Evolutionary conservation across 2,888 invertebrate genomes (phyloP).

Genomic region (Hydropsyche betteni): DNA sequence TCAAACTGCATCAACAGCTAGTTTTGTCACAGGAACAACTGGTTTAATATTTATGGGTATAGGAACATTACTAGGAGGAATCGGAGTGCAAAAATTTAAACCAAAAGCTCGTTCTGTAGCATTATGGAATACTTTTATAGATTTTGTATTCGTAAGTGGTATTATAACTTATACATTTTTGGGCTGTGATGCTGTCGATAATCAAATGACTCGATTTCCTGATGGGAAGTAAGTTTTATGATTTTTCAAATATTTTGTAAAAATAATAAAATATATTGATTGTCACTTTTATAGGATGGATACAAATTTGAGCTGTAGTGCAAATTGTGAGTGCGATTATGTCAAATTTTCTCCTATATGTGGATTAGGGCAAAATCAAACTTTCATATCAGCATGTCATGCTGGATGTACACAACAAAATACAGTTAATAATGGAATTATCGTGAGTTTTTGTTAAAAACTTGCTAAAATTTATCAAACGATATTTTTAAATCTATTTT

Average conservation of each 20-base stretch:
- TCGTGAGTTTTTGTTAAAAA: background rate
- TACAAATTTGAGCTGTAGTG: constrained; percentile 67
- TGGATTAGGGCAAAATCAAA: constrained; percentile 67
- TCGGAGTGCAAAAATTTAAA: constrained; percentile 72
- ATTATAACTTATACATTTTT: constrained; percentile 72
- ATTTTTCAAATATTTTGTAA: no score
- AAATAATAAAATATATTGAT: background rate
- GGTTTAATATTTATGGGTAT: constrained; percentile 75
- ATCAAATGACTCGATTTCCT: constrained; percentile 56
- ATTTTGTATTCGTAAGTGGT: constrained; percentile 69
- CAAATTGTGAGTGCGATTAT: constrained; percentile 73
- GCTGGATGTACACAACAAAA: constrained; percentile 72
- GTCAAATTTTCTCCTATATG: constrained; percentile 79
- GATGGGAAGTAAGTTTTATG: no score
- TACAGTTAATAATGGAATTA: constrained; percentile 58
- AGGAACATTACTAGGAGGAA: constrained; percentile 72
- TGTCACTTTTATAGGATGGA: background rate
- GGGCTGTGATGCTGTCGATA: constrained; percentile 71
- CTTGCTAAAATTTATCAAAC: no score
- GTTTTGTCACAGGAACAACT: constrained; percentile 76
- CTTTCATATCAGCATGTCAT: constrained; percentile 81
- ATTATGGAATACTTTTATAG: constrained; percentile 74
- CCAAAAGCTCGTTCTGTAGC: constrained; percentile 73
- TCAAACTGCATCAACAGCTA: constrained; percentile 77
- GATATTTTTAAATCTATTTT: constrained; percentile 9